These are phyloP conservation scores for Aphelocoma coerulescens DNA, from an alignment of 2,113 vertebrate genomes.

Conservation along the genomic window DNA sequence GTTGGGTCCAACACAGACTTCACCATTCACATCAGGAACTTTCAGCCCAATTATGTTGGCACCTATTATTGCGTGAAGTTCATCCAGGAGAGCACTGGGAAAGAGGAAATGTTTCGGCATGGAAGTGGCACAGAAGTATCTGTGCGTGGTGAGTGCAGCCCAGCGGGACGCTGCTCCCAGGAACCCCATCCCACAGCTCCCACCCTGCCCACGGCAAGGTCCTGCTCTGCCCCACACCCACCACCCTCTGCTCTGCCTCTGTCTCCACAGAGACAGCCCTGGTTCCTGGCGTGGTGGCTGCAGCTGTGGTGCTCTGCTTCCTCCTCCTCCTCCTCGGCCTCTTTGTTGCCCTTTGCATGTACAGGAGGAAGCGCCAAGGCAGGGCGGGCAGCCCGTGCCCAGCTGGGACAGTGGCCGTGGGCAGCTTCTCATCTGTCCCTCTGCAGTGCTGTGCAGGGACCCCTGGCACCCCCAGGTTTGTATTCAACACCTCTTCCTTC, in stretches of 20 bases:
- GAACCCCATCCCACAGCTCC: neutral
- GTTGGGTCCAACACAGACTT: fast-evolving
- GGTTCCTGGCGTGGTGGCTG: neutral
- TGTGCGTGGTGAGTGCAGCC: neutral
- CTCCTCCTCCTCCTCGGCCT: neutral
- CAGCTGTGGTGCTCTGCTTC: neutral
- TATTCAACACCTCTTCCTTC: neutral
- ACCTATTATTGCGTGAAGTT: constrained; percentile 36
- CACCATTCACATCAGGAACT: neutral
- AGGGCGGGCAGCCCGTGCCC: fast-evolving
- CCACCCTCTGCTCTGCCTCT: neutral
- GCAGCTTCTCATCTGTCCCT: neutral
- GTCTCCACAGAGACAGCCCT: neutral
- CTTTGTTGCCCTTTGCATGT: neutral
- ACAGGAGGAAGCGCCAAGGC: neutral
- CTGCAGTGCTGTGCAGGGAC: neutral
- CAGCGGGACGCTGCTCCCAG: fast-evolving
- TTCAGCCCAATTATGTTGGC: neutral
- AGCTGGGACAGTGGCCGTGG: fast-evolving
- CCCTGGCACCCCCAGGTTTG: neutral
- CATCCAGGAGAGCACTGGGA: fast-evolving
- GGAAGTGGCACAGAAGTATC: neutral
- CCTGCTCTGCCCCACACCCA: neutral
- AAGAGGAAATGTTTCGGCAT: fast-evolving
- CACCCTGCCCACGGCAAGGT: fast-evolving